These are phyloP conservation scores for Trissolcus brochymenae DNA, from an alignment of 2,888 invertebrate species.

Conservation along the genomic window DNA sequence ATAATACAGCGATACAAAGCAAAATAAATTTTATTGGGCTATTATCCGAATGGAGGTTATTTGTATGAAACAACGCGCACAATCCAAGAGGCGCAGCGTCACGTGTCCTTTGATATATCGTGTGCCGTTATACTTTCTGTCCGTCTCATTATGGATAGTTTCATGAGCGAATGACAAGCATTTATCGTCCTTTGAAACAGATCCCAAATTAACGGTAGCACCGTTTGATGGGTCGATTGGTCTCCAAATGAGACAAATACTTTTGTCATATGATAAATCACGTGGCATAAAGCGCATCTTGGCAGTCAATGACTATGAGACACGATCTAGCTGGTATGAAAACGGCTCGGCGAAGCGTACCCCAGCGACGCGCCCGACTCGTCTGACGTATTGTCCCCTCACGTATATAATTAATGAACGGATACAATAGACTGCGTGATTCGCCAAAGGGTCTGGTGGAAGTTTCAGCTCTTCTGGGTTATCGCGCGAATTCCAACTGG, in stretches of 20 bases:
- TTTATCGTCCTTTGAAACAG: conserved; percentile 43
- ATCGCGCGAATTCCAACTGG: conserved; percentile 49
- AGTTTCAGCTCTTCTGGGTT: conserved; percentile 7
- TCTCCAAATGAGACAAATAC: conserved; percentile 55
- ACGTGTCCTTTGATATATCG: conserved; percentile 34
- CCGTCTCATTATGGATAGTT: conserved; percentile 36
- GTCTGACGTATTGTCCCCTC: conserved; percentile 65
- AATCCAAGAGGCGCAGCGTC: conserved; percentile 20
- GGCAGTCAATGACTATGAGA: conserved; percentile 47
- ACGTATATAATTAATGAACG: conserved; percentile 68
- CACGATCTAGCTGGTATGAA: conserved; percentile 30
- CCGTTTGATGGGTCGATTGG: conserved; percentile 38
- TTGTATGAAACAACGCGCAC: conserved; percentile 28
- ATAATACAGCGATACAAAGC: conserved; percentile 19
- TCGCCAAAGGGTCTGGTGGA: conserved; percentile 60
- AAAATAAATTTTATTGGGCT: conserved; percentile 27
- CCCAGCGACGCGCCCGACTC: conserved; percentile 60
- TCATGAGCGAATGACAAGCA: conserved; percentile 42
- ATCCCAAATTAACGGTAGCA: conserved; percentile 32
- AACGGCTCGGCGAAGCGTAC: conserved; percentile 45
- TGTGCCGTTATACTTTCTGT: conserved; percentile 23
- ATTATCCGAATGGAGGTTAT: conserved; percentile 21
- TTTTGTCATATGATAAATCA: conserved; percentile 56
- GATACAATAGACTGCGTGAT: conserved; percentile 58
- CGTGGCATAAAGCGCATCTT: conserved; percentile 48